phyloP scores from a whole-genome alignment of 2,888 invertebrate species.

The Vanessa cardui region DNA sequence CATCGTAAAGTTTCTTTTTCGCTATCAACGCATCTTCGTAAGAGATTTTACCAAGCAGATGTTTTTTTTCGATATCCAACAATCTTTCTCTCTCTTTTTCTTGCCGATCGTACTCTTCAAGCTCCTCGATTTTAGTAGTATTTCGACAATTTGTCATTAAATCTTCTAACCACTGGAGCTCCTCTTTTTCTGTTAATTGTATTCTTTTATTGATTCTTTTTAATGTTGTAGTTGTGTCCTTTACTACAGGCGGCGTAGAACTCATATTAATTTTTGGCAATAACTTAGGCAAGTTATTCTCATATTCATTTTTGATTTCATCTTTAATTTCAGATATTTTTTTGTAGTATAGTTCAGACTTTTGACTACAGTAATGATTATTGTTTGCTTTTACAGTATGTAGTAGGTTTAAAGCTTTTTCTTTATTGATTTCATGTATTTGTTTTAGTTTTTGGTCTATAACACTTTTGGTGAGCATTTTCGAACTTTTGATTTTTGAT shows the following conservation, averaged over 20 bases:
- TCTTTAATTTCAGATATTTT: constrained; percentile 53
- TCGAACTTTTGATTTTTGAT: constrained; percentile 53
- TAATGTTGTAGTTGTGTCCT: constrained; percentile 76
- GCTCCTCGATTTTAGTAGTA: constrained; percentile 63
- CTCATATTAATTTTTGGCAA: constrained; percentile 42
- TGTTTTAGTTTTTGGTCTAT: constrained; percentile 67
- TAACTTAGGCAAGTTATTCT: constrained; percentile 48
- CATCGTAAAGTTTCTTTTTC: constrained; percentile 72
- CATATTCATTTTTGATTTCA: constrained; percentile 51
- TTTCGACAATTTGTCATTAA: constrained; percentile 73
- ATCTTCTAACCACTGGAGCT: constrained; percentile 78
- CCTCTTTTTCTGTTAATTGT: constrained; percentile 70
- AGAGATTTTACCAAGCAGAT: constrained; percentile 81
- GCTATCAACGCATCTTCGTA: constrained; percentile 84
- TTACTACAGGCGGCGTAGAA: constrained; percentile 52
- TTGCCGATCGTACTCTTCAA: constrained; percentile 72
- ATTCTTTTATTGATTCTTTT: constrained; percentile 79
- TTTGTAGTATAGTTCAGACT: constrained; percentile 56
- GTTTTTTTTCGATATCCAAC: constrained; percentile 82
- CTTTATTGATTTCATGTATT: constrained; percentile 64
- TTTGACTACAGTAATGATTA: constrained; percentile 58
- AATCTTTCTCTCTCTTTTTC: constrained; percentile 74
- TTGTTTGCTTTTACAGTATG: constrained; percentile 60
- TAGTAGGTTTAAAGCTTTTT: constrained; percentile 59
- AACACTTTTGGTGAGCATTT: constrained; percentile 64